Base-by-base conservation (phyloP, 1,140 invertebrate species). In the Teleopsis dalmanni region DNA sequence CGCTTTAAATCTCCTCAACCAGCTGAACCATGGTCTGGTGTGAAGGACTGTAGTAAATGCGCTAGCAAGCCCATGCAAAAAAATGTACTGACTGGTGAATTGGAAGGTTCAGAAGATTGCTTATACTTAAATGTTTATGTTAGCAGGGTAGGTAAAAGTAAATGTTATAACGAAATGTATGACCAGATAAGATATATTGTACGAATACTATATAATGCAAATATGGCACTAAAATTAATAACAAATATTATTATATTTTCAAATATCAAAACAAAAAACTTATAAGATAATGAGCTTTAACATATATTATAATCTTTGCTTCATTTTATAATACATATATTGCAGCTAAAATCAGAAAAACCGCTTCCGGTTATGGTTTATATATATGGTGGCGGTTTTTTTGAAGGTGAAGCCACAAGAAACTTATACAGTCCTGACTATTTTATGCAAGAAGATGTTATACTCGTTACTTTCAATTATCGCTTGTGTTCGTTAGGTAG, bases 381-480 rank as follows among this genome's bases (percentile, higher is more conserved):
- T 70, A 77, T 88, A 22, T 79, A 87, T 62, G 85, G 85, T 1
- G 85, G 86, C 11, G 77, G 66, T 18, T 83, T 84, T 57, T 59
- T 69, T 19, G 47, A 59, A 22, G 80, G 81, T 3, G 76, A 73
- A 10, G 75, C 48, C 14, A 29, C 48, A 4, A 52, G 57, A 5
- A 51, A 62, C 34, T 16, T 70, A 0, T 79, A 80, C 46, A 78
- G 80, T 31, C 78, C 80, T 0, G 79, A 83, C 54, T 78, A 81
- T 41, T 71, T 87, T 9, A 62, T 81, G 16, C 66, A 75, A 13
- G 70, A 84, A 54, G 75, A 78, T 33, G 66, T 85, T 0, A 68
- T 88, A 10, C 50, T 86, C 0, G 79, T 88, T 2, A 79, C 79
- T 1, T 70, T 86, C 2, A 85, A 85, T 59, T 88, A 88, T 62